These are phyloP conservation scores for Forficula auricularia DNA, from an alignment of 1,140 invertebrate genomes.

Conservation along the genomic window DNA sequence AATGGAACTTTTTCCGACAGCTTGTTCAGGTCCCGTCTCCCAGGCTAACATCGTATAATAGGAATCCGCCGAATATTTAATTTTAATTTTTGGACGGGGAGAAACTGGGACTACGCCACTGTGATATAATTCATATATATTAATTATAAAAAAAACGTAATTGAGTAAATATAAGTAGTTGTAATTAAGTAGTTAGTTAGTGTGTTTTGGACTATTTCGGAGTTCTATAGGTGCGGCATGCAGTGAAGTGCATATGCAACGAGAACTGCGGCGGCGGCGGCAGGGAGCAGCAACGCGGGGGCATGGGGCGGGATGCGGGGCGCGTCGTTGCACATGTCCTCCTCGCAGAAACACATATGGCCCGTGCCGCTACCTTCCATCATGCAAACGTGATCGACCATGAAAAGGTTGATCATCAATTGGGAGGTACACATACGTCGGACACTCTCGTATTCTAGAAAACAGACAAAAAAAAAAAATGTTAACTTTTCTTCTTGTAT, in stretches of 20 bases:
- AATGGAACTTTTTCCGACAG: too few species aligned
- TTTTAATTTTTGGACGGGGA: too few species aligned
- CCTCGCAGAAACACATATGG: slow-evolving; percentile 96
- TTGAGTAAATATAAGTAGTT: too few species aligned
- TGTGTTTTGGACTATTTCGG: too few species aligned
- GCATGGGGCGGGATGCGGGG: slow-evolving; percentile 9
- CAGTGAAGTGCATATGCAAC: slow-evolving; percentile 5
- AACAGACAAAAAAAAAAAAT: slow-evolving; percentile 23
- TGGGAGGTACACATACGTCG: slow-evolving; percentile 79
- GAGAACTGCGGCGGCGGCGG: slow-evolving; percentile 8
- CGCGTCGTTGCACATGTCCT: slow-evolving; percentile 76
- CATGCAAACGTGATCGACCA: slow-evolving; percentile 97
- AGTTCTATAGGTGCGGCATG: too few species aligned
- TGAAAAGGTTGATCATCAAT: slow-evolving; percentile 87
- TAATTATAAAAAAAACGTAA: too few species aligned
- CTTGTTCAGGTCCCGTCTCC: too few species aligned
- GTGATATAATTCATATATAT: too few species aligned
- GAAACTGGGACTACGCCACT: too few species aligned
- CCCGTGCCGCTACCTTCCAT: slow-evolving; percentile 89
- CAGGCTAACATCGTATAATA: too few species aligned
- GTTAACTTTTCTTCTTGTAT: slow-evolving; percentile 3
- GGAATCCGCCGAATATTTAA: too few species aligned
- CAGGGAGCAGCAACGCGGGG: slow-evolving; percentile 8
- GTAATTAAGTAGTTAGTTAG: too few species aligned
- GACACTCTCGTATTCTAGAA: slow-evolving; percentile 75